These are phyloP conservation scores for Leptoteleia sp. DNA, from an alignment of 1,140 invertebrate species.

Conservation along the genomic window DNA sequence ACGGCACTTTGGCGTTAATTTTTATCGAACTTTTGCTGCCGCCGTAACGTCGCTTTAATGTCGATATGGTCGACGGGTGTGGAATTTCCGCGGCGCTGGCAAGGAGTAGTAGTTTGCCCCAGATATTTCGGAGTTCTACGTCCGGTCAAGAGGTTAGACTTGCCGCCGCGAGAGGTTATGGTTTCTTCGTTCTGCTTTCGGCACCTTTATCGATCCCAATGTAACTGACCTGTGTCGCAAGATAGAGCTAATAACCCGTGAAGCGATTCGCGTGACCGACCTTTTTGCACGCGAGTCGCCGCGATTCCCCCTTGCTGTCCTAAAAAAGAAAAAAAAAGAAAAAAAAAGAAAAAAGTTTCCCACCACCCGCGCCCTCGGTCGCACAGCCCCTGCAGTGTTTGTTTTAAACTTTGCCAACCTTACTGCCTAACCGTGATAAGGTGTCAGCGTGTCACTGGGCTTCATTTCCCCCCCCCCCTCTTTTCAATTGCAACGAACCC, in stretches of 20 bases:
- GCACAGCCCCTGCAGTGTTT: constrained; percentile 1
- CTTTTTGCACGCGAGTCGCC: constrained; percentile 53
- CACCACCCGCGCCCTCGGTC: neutral
- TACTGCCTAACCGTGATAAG: neutral
- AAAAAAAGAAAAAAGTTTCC: too few species aligned
- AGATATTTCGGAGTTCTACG: constrained; percentile 62
- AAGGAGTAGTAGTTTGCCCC: constrained; percentile 48
- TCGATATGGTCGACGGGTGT: constrained; percentile 22
- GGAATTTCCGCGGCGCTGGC: constrained; percentile 8
- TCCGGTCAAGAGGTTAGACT: constrained; percentile 63
- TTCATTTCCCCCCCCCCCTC: neutral
- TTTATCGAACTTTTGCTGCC: too few species aligned
- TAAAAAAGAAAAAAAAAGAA: too few species aligned
- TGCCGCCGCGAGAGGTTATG: constrained; percentile 50
- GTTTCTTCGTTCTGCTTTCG: constrained; percentile 58
- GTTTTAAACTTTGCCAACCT: constrained; percentile 8
- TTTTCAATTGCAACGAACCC: too few species aligned
- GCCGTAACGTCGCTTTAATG: constrained; percentile 15
- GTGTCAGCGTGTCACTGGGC: constrained; percentile 1
- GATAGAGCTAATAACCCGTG: constrained; percentile 59
- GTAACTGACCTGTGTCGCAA: constrained; percentile 60
- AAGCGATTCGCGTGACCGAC: constrained; percentile 56
- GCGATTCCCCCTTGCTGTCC: constrained; percentile 9
- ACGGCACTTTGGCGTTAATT: too few species aligned
- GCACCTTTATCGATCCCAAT: constrained; percentile 60